These are phyloP conservation scores for Machaerirhynchus nigripectus DNA, from an alignment of 2,113 vertebrate genomes.

Conservation along the genomic window DNA sequence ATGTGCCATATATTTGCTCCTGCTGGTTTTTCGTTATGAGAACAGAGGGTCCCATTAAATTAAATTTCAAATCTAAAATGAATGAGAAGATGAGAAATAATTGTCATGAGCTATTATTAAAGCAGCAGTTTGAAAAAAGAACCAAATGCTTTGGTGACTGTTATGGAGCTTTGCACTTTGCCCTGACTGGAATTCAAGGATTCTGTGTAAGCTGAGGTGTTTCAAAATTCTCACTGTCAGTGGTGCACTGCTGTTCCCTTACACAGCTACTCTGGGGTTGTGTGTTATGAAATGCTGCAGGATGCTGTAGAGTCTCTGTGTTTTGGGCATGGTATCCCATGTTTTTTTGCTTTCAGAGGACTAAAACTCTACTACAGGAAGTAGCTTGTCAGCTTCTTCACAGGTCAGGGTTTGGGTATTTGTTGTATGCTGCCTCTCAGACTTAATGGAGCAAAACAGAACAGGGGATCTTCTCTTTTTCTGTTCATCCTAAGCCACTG, in stretches of 20 bases:
- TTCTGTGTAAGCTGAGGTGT: neutral
- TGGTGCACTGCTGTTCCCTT: neutral
- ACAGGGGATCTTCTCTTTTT: neutral
- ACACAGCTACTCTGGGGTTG: neutral
- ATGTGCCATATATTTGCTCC: rapidly evolving
- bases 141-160: neutral
- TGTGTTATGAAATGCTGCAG: neutral
- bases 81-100: neutral
- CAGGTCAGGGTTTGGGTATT: neutral
- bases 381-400: neutral
- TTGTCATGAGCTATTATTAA: neutral
- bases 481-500: neutral
- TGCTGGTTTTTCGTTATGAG: neutral
- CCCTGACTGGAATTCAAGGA: neutral
- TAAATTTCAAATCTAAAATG: neutral
- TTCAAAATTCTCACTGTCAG: neutral
- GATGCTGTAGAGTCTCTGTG: neutral
- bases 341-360: neutral
- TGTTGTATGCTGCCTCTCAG: neutral
- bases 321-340: neutral
- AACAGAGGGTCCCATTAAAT: neutral
- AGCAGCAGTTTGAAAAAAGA: neutral
- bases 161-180: neutral
- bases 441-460: neutral
- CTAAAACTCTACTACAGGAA: neutral